Percentiles rank a stretch among this genome's conserved stretches.
phyloP scores from a whole-genome alignment of 2,888 invertebrate genomes.

The Habroteleia sp. region DNA sequence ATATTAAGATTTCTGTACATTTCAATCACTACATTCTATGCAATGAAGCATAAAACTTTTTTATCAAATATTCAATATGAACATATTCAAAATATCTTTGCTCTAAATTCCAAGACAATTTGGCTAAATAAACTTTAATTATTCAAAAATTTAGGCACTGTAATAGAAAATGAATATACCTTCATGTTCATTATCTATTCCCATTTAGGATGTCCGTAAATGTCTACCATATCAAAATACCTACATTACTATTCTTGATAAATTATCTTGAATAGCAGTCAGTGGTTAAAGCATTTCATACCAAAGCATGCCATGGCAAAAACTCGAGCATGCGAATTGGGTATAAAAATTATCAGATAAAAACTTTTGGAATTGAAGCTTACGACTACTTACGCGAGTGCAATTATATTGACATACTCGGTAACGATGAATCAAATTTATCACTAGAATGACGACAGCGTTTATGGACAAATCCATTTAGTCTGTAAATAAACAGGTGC shows the following conservation, averaged over 20 bases:
- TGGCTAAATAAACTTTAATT: neutral
- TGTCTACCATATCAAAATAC: conserved; percentile 22
- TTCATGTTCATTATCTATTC: conserved; percentile 24
- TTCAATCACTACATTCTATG: too few relatives aligned
- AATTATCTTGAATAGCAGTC: conserved; percentile 17
- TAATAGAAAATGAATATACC: neutral
- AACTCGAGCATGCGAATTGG: too few relatives aligned
- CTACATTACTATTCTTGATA: conserved; percentile 12
- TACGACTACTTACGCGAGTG: too few relatives aligned
- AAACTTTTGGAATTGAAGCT: too few relatives aligned
- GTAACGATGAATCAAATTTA: conserved; percentile 32
- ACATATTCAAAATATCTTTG: too few relatives aligned
- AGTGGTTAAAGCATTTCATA: conserved; percentile 8
- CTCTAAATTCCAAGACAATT: neutral
- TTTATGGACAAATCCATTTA: conserved; percentile 13
- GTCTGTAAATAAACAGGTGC: conserved; percentile 23
- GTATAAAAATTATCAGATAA: too few relatives aligned
- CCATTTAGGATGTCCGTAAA: conserved; percentile 23
- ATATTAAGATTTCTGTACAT: too few relatives aligned
- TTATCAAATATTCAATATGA: too few relatives aligned
- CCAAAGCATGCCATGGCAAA: too few relatives aligned
- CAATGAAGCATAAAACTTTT: too few relatives aligned
- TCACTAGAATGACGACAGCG: conserved; percentile 9
- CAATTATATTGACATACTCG: too few relatives aligned
- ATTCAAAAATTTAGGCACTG: neutral